phyloP scores from a whole-genome alignment of 2,888 invertebrate species.

The Patella depressa region DNA sequence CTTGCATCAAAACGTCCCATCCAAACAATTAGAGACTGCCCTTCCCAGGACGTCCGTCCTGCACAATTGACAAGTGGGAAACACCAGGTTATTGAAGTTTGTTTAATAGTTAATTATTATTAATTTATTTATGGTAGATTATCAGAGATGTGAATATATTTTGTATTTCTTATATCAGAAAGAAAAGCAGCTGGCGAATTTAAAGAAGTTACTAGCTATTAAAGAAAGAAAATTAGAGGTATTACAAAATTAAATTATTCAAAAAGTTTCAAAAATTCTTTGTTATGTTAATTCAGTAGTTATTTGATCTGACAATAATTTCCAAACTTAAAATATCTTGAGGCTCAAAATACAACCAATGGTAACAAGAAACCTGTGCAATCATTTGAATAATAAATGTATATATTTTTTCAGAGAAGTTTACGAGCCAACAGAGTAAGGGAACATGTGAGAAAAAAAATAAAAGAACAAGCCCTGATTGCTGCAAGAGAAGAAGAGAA shows the following conservation, averaged over 20 bases:
- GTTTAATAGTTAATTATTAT: no score
- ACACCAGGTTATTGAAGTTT: no score
- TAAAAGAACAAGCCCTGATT: conserved; percentile 41
- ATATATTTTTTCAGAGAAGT: conserved; percentile 39
- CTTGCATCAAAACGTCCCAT: no score
- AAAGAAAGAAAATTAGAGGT: conserved; percentile 56
- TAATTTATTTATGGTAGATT: no score
- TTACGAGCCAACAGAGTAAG: conserved; percentile 43
- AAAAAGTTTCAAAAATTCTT: background rate
- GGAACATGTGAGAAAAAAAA: conserved; percentile 51
- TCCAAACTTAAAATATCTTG: no score
- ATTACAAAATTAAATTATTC: conserved; percentile 3
- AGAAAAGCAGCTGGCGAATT: conserved; percentile 38
- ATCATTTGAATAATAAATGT: background rate
- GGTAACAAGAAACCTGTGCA: background rate
- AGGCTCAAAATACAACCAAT: no score
- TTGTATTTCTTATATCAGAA: conserved; percentile 38
- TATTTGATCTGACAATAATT: no score
- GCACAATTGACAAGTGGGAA: no score
- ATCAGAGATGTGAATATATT: background rate
- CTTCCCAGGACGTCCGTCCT: no score
- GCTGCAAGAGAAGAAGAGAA: conserved; percentile 21
- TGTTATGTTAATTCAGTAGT: background rate
- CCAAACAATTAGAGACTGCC: no score
- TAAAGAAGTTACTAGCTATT: conserved; percentile 47